Evolutionary conservation across 2,888 invertebrate species (phyloP).

Genomic region (Silvanus unidentatus): DNA sequence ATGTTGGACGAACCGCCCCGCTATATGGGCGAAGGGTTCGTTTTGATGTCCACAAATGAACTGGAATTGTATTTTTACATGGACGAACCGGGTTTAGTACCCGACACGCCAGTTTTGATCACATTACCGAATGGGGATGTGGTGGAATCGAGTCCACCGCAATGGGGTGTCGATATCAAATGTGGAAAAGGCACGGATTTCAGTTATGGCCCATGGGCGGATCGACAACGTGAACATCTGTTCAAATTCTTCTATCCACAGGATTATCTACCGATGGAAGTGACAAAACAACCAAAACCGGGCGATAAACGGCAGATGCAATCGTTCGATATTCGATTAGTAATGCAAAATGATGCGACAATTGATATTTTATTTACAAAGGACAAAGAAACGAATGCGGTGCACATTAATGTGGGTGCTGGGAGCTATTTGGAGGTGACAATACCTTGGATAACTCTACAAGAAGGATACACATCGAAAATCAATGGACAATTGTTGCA

Average conservation of each 20-base stretch:
- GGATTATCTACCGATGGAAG: slow-evolving; percentile 72
- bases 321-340: slow-evolving; percentile 87
- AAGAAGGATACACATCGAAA: slow-evolving; percentile 74
- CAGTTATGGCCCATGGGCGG: slow-evolving; percentile 99
- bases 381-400: slow-evolving; percentile 90
- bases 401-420: slow-evolving; percentile 90
- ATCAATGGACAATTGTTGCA: slow-evolving; percentile 91
- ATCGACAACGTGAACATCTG: slow-evolving; percentile 89
- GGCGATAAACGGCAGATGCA: slow-evolving; percentile 85
- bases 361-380: slow-evolving; percentile 96
- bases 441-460: slow-evolving; percentile 85
- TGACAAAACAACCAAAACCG: slow-evolving; percentile 75
- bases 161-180: slow-evolving; percentile 93
- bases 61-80: slow-evolving; percentile 94
- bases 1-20: slow-evolving; percentile 91
- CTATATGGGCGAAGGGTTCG: slow-evolving; percentile 98
- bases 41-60: slow-evolving; percentile 90
- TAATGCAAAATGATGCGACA: slow-evolving; percentile 86
- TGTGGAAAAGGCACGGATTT: slow-evolving; percentile 92
- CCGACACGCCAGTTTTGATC: slow-evolving; percentile 84
- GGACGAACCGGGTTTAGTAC: slow-evolving; percentile 93
- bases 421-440: slow-evolving; percentile 91
- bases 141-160: slow-evolving; percentile 87
- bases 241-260: slow-evolving; percentile 95
- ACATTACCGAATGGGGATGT: slow-evolving; percentile 89